Conservation (phyloP, 2,113 vertebrate genomes). For the Monopterus albus region DNA sequence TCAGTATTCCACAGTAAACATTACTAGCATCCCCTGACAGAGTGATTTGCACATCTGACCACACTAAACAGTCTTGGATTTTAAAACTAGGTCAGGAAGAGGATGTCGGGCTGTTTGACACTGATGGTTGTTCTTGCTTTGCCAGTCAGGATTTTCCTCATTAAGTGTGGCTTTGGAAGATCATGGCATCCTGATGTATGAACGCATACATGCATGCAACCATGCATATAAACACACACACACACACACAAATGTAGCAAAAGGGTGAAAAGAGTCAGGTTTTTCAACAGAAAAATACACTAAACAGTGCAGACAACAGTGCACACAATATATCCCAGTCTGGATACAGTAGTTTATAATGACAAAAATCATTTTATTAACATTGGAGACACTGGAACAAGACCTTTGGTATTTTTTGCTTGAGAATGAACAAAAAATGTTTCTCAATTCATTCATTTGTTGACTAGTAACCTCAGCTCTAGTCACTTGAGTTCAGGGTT, state of each 20-base stretch:
- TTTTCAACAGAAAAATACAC: not conserved
- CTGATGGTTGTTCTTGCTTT: slow-evolving; percentile 46
- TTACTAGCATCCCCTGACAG: slow-evolving; percentile 29
- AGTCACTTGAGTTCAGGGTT: no score
- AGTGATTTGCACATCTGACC: slow-evolving; percentile 30
- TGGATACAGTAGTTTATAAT: no score
- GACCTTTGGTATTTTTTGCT: no score
- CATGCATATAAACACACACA: not conserved
- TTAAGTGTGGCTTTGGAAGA: slow-evolving; percentile 23
- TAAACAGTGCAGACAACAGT: not conserved
- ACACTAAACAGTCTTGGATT: slow-evolving; percentile 46
- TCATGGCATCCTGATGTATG: slow-evolving; percentile 1
- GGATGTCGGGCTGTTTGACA: slow-evolving; percentile 34
- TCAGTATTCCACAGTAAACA: slow-evolving; percentile 53
- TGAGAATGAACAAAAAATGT: no score
- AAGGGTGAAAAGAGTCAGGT: not conserved
- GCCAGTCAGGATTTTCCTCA: slow-evolving; percentile 38
- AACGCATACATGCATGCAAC: slow-evolving; percentile 9
- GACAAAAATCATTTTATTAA: no score
- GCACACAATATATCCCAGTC: no score
- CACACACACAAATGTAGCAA: no score
- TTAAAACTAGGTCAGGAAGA: slow-evolving; percentile 55
- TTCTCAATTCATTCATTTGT: no score
- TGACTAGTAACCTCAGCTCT: no score
- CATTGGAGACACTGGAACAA: no score